These are phyloP conservation scores for Oreocharis arfaki DNA, from an alignment of 2,113 vertebrate genomes.

Conservation along the genomic window DNA sequence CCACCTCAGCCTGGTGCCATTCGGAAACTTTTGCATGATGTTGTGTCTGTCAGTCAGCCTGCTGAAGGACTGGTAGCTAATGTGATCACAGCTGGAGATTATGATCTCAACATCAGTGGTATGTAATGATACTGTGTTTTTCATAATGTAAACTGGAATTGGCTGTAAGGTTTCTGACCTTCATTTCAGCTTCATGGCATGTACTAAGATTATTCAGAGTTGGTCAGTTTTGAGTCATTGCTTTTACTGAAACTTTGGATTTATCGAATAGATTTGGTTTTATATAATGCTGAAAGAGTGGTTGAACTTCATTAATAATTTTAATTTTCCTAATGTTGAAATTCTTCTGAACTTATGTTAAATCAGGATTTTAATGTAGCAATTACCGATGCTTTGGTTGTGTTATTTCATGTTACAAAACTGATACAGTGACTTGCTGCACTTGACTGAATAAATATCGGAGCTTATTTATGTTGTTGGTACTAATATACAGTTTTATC, in stretches of 20 bases:
- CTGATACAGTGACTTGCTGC: background rate
- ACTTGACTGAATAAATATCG: background rate
- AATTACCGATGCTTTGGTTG: background rate
- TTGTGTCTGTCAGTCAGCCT: constrained; percentile 89
- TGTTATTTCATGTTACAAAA: background rate
- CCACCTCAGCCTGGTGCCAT: constrained; percentile 71
- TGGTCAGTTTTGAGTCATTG: background rate
- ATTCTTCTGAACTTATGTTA: background rate
- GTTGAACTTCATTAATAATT: background rate
- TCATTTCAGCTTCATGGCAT: background rate
- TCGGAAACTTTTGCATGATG: constrained; percentile 82
- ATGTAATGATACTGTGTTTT: constrained; percentile 45
- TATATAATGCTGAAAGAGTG: background rate
- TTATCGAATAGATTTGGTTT: background rate
- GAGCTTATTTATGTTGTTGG: background rate
- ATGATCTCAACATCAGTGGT: constrained; percentile 96
- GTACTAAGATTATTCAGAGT: background rate
- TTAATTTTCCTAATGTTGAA: background rate
- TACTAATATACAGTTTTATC: background rate
- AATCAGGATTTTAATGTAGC: background rate
- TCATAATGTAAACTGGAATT: background rate
- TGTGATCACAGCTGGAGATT: constrained; percentile 90
- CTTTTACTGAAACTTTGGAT: background rate
- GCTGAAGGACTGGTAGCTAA: constrained; percentile 86
- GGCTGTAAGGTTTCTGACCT: background rate